phyloP scores from a whole-genome alignment of 2,797 vertebrate genomes.

The Phrynocephalus forsythii region DNA sequence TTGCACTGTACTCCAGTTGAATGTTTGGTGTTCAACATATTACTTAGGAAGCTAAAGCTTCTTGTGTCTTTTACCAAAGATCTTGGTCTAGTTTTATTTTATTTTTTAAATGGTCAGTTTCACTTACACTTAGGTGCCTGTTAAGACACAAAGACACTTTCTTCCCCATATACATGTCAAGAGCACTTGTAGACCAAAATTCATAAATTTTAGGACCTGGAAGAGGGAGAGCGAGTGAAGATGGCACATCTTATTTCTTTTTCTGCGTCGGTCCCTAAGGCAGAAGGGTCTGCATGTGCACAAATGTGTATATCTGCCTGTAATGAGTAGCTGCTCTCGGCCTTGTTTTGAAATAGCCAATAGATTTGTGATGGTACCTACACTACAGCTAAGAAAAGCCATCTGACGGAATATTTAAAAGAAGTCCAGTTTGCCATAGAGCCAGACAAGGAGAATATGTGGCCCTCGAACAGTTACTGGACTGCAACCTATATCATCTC shows the following conservation, averaged over 20 bases:
- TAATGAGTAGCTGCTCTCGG: background rate
- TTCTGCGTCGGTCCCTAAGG: background rate
- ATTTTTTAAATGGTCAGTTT: background rate
- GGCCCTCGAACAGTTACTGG: background rate
- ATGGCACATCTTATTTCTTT: background rate
- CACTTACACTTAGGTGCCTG: background rate
- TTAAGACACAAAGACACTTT: background rate
- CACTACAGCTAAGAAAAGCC: too few relatives aligned
- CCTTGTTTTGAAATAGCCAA: background rate
- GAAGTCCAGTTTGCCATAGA: background rate
- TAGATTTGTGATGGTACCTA: background rate
- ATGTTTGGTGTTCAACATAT: slow-evolving; percentile 43
- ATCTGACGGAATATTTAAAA: background rate
- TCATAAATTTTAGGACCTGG: background rate
- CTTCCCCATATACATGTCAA: background rate
- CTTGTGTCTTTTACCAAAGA: slow-evolving; percentile 41
- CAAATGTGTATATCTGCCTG: background rate
- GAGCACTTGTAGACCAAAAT: background rate
- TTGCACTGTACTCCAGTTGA: slow-evolving; percentile 44
- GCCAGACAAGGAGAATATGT: background rate
- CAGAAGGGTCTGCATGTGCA: background rate
- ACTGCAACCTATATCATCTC: too few relatives aligned
- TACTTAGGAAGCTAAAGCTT: slow-evolving; percentile 50
- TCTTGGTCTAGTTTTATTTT: background rate
- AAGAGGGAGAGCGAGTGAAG: background rate